A percentile compares a stretch with the other conserved stretches of the same genome.
phyloP scores from a whole-genome alignment of 1,140 invertebrate genomes.

The Aricia agestis region DNA sequence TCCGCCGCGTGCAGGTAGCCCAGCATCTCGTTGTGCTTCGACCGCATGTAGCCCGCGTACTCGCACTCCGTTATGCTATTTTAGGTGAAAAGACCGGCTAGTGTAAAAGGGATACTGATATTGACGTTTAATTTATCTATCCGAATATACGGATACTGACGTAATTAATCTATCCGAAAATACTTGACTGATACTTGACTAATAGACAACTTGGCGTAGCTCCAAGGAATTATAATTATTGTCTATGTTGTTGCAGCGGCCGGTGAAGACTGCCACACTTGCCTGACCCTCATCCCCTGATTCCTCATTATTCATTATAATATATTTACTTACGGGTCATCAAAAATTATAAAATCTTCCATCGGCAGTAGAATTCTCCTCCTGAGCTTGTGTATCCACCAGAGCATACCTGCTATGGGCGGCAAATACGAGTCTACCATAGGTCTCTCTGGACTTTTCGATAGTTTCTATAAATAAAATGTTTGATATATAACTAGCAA shows the following conservation, averaged over 20 bases:
- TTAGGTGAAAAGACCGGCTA: constrained; percentile 6
- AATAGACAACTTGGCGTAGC: too few species aligned
- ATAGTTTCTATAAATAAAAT: constrained; percentile 46
- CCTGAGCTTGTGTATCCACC: constrained; percentile 83
- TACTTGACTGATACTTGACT: too few species aligned
- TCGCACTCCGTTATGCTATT: constrained; percentile 55
- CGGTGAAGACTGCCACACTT: too few species aligned
- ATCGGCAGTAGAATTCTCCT: constrained; percentile 79
- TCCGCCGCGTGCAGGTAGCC: constrained; percentile 52
- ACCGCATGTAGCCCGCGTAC: constrained; percentile 55
- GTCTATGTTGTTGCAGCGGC: too few species aligned
- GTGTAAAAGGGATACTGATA: too few species aligned
- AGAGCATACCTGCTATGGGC: constrained; percentile 82
- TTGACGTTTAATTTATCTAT: too few species aligned
- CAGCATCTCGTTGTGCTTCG: constrained; percentile 66
- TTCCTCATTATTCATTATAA: too few species aligned
- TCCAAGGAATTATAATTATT: too few species aligned
- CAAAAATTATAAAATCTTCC: constrained; percentile 75
- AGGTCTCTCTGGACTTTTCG: constrained; percentile 62
- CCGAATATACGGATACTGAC: too few species aligned
- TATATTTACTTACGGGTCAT: constrained; percentile 65
- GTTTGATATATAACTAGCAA: neutral
- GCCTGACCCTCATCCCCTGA: too few species aligned
- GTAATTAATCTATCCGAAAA: neutral
- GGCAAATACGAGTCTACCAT: constrained; percentile 83